phyloP scores from a whole-genome alignment of 2,113 vertebrate species.

The Xiphorhynchus elegans region DNA sequence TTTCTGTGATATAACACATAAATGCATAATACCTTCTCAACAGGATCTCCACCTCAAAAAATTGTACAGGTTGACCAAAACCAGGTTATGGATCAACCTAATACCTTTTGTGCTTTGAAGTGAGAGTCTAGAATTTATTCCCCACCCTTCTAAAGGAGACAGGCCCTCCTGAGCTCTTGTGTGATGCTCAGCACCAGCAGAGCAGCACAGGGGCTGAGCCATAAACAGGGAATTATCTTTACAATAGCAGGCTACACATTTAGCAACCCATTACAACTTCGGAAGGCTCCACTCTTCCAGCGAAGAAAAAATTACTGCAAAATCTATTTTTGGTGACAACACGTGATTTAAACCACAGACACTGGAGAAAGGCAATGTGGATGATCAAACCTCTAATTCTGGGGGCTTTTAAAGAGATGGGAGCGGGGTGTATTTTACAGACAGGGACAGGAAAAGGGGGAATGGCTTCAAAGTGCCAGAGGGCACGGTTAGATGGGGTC shows the following conservation, averaged over 20 bases:
- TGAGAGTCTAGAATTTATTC: not conserved
- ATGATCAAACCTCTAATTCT: not conserved
- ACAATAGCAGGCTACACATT: not conserved
- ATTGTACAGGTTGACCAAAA: not conserved
- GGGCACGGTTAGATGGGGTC: not conserved
- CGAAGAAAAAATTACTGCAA: not conserved
- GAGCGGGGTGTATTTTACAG: not conserved
- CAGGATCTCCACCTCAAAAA: not conserved
- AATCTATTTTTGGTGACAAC: not conserved
- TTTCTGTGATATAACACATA: fast-evolving
- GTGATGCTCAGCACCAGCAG: not conserved
- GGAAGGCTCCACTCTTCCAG: not conserved
- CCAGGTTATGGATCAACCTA: not conserved
- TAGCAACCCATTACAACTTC: not conserved
- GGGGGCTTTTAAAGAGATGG: not conserved
- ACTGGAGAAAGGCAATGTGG: not conserved
- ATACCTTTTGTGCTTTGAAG: not conserved
- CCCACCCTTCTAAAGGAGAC: not conserved
- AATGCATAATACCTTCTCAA: not conserved
- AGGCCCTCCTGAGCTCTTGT: not conserved
- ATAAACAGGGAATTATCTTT: not conserved
- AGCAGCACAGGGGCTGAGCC: not conserved
- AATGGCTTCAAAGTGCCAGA: not conserved
- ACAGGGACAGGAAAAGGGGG: not conserved
- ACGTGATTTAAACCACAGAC: not conserved